phyloP scores from a whole-genome alignment of 2,113 vertebrate genomes.

The Myotis lucifugus region DNA sequence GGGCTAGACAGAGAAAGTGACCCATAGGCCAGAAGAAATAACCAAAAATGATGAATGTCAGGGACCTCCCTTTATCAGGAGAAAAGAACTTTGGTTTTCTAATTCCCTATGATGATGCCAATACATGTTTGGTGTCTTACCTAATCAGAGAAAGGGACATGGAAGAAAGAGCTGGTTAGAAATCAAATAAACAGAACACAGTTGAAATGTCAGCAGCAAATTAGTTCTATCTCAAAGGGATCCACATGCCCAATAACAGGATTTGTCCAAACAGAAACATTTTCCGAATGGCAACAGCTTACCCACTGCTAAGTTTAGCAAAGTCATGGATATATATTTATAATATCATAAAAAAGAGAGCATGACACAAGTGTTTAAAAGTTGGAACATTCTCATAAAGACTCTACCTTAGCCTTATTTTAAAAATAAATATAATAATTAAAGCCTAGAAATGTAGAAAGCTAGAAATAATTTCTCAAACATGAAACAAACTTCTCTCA shows the following conservation, averaged over 20 bases:
- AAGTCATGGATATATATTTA: neutral
- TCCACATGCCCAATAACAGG: neutral
- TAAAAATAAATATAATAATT: constrained; percentile 9
- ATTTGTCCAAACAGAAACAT: neutral
- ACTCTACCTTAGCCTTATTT: neutral
- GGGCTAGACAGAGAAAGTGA: neutral
- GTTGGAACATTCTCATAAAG: neutral
- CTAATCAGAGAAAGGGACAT: neutral
- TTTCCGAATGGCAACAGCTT: neutral
- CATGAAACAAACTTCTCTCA: neutral
- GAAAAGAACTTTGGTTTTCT: neutral
- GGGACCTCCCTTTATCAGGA: neutral
- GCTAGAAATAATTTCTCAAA: constrained; percentile 39
- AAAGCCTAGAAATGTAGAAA: neutral
- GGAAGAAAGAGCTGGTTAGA: neutral
- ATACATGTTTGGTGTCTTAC: neutral
- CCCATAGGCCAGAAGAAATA: neutral
- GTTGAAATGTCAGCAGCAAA: neutral
- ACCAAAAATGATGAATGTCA: neutral
- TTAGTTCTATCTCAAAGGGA: neutral
- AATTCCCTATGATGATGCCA: neutral
- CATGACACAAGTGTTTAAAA: neutral
- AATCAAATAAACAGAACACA: neutral
- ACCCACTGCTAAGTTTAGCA: neutral
- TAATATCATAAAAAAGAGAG: neutral